Evolutionary conservation across 2,888 invertebrate genomes (phyloP).

Genomic region (Saturnia pavonia): DNA sequence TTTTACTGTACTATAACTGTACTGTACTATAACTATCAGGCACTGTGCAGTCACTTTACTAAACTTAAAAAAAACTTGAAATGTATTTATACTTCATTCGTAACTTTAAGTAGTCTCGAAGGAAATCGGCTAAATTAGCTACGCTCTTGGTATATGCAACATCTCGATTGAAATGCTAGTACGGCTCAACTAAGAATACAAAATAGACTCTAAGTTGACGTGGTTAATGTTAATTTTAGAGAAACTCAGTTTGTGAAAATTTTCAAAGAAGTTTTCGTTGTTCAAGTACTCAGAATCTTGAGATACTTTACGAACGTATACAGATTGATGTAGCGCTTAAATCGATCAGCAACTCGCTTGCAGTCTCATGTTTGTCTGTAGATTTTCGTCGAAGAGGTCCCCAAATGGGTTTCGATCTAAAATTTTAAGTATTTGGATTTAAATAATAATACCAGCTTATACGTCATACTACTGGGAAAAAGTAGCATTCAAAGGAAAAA

Average conservation of each 20-base stretch:
- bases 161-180: background rate
- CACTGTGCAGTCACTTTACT: no score
- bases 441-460: background rate
- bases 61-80: no score
- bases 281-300: slow-evolving; percentile 53
- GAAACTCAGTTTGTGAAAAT: background rate
- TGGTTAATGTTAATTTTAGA: background rate
- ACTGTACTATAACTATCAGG: no score
- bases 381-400: slow-evolving; percentile 31
- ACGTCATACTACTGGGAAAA: background rate
- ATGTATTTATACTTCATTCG: background rate
- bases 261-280: slow-evolving; percentile 50
- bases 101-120: background rate
- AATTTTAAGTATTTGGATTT: background rate
- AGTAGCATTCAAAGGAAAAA: no score
- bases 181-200: background rate
- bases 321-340: slow-evolving; percentile 52
- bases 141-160: background rate
- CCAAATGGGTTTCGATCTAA: background rate
- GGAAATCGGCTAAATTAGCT: background rate
- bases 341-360: slow-evolving; percentile 47
- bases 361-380: slow-evolving; percentile 53
- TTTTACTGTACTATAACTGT: no score
- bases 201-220: background rate
- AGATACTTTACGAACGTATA: slow-evolving; percentile 59